Base-by-base conservation (phyloP, 2,888 invertebrate genomes). In the Esperia sulphurella region DNA sequence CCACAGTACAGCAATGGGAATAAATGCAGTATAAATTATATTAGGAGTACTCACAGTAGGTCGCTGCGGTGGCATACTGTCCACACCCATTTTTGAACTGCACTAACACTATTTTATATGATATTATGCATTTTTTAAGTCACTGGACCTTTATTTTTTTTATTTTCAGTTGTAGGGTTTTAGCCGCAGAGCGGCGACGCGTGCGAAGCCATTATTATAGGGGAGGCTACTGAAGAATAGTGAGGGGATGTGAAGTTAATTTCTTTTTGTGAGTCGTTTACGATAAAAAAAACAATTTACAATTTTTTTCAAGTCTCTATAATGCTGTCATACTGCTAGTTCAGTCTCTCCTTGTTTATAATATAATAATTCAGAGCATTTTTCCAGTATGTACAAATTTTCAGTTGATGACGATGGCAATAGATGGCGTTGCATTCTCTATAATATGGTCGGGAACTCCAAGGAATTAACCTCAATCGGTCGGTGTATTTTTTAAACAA, bases 81-180 rank as follows among this genome's bases (percentile, higher is more conserved):
- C 87, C 60, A 85, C 83, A 46, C 87, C 86, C 85, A 86, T 86
- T 43, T 50, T 67, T 40, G 37, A 51, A 47, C 46, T 62, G 59
- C 61, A 61, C 49, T 55, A 52, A 47, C 63, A 63, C 35, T 35
- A 35, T 61, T 61, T 67, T 58, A 65, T 71, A 73, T 68, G 51
- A 57, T 63, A 67, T 51, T 57, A 49, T 45, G 46, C 54, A 21
- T 21, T 21, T 55, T 64, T 59, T 61, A 47, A 55, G 50, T 58
- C 52, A 63, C 47, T 53, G 55, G 40, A 52, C 39, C 58, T 62
- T 58, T 55, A 14, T 21, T 21, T 21, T 21, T 21, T 21, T 3
- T 21, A 21, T 21, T 3, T 21, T 21, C 5, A 3, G 3, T 3
- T 2, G 2, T 2, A 3, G 21, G 21, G 47, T 53, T 61, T 68